Evolutionary conservation across 1,140 invertebrate species (phyloP).

Genomic region (Drosophila simulans): DNA sequence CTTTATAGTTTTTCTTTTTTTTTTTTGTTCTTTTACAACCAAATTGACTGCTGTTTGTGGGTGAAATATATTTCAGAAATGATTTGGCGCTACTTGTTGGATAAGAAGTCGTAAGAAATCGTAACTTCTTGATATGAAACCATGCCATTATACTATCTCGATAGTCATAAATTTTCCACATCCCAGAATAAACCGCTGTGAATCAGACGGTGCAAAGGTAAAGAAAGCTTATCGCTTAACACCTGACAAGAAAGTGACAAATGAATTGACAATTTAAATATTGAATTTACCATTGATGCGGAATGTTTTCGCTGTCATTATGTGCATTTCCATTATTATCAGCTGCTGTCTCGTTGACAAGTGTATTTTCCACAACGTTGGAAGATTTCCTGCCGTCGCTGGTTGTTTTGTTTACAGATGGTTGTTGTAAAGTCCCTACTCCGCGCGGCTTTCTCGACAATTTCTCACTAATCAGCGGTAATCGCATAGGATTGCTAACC

Average conservation of each 20-base stretch:
- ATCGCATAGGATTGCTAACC: conserved; percentile 4
- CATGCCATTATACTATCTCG: no score
- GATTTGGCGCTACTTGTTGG: not conserved
- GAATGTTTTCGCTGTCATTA: conserved; percentile 14
- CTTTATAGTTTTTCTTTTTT: no score
- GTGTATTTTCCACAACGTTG: conserved; percentile 5
- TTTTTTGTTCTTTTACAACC: not conserved
- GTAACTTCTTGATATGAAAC: no score
- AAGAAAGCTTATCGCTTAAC: not conserved
- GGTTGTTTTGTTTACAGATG: not conserved
- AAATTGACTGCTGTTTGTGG: conserved; percentile 7
- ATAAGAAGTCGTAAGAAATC: not conserved
- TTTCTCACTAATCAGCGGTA: conserved; percentile 19
- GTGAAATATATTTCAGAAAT: not conserved
- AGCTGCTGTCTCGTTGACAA: not conserved
- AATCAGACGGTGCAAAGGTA: conserved; percentile 4
- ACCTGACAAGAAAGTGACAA: conserved; percentile 2
- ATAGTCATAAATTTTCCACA: not conserved
- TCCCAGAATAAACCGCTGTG: not conserved
- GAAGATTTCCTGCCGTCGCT: conserved; percentile 2
- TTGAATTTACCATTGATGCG: conserved; percentile 19
- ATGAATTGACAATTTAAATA: conserved; percentile 34
- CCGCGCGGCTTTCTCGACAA: not conserved
- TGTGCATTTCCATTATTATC: conserved; percentile 22
- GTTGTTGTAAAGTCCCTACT: not conserved